A percentile compares a stretch with the other conserved stretches of the same genome.
These are phyloP conservation scores for Chunga burmeisteri DNA, from an alignment of 2,113 vertebrate genomes.

Conservation along the genomic window DNA sequence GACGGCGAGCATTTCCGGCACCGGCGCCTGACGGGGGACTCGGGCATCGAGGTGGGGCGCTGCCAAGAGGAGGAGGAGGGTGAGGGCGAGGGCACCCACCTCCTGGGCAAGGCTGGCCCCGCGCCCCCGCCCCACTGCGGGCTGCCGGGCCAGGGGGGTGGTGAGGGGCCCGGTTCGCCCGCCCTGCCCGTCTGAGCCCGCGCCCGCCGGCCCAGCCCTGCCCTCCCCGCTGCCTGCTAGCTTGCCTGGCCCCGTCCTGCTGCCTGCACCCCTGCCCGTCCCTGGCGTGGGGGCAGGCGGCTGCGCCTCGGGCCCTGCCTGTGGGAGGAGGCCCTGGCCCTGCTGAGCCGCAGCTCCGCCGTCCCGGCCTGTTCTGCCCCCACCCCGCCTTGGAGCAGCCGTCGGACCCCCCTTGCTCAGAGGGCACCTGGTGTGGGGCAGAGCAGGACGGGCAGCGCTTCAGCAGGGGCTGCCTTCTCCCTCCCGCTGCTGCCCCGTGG, in stretches of 20 bases:
- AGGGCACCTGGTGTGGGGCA: not conserved
- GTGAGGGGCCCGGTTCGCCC: not conserved
- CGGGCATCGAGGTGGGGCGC: conserved; percentile 87
- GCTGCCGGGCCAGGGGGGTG: not conserved
- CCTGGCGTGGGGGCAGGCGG: not conserved
- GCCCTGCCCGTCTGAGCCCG: conserved; percentile 6
- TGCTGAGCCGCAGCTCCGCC: too few species aligned
- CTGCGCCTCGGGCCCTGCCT: not conserved
- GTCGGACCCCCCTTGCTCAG: not conserved
- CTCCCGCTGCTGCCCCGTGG: not conserved
- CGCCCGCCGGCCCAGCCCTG: too few species aligned
- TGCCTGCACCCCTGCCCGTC: not conserved
- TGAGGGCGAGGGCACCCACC: not conserved
- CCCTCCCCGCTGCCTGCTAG: not conserved
- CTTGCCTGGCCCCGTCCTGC: not conserved
- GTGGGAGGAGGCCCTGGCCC: too few species aligned
- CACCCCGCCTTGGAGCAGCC: too few species aligned
- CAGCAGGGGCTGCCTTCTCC: not conserved
- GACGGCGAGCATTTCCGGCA: conserved; percentile 78
- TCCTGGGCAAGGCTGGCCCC: conserved; percentile 7
- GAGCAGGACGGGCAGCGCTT: not conserved
- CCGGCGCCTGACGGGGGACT: conserved; percentile 90
- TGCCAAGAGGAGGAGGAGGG: conserved; percentile 44
- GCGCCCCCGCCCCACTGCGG: not conserved
- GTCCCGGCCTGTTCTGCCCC: not conserved